A percentile compares a stretch with the other conserved stretches of the same genome.
phyloP scores from a whole-genome alignment of 2,888 invertebrate species.

The Catocala nupta region DNA sequence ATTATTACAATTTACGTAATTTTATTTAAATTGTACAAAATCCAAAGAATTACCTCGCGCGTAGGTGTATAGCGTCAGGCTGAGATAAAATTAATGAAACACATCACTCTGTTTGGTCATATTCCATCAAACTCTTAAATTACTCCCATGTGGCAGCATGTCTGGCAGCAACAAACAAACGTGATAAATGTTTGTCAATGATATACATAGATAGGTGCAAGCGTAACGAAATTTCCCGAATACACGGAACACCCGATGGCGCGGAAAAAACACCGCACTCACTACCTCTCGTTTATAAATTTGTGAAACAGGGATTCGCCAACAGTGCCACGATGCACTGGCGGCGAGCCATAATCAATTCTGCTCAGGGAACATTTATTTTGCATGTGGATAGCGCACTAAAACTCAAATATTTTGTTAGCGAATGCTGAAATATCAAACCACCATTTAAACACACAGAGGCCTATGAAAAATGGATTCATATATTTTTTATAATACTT shows the following conservation, averaged over 20 bases:
- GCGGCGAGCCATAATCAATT: conserved; percentile 60
- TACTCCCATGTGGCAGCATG: background rate
- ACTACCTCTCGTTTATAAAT: conserved; percentile 36
- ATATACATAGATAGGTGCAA: conserved; percentile 21
- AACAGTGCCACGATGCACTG: conserved; percentile 51
- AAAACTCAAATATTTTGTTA: conserved; percentile 35
- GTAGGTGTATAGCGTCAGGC: no score
- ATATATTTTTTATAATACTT: background rate
- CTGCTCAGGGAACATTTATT: conserved; percentile 43
- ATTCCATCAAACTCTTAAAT: background rate
- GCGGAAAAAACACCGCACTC: conserved; percentile 36
- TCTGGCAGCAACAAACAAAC: conserved; percentile 30
- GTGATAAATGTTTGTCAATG: conserved; percentile 30
- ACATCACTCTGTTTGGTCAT: background rate
- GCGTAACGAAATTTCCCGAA: conserved; percentile 28
- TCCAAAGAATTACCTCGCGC: no score
- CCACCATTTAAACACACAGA: conserved; percentile 18
- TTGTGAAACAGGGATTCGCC: conserved; percentile 48
- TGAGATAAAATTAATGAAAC: background rate
- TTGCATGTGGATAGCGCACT: conserved; percentile 38
- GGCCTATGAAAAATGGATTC: background rate
- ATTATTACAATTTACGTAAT: no score
- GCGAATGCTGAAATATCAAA: conserved; percentile 30
- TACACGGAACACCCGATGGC: conserved; percentile 34
- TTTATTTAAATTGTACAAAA: no score